Evolutionary conservation across 2,113 vertebrate genomes (phyloP), one percentile per base, ranked within the genome.

Genomic region (Nicator chloris): DNA sequence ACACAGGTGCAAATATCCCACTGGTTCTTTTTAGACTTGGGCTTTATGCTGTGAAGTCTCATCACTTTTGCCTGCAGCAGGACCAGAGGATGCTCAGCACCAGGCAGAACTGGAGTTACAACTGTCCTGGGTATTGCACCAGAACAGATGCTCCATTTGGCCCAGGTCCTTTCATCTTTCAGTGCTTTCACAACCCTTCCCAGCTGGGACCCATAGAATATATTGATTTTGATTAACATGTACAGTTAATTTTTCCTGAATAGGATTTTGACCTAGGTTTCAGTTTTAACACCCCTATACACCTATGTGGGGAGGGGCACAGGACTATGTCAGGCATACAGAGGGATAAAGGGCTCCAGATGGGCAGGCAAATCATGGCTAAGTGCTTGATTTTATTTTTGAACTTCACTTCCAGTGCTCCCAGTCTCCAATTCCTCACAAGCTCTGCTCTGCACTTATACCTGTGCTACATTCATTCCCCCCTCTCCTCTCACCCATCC

Each of bases 401-500:
- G 9, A 90, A 63, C 21, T 63, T 61, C 61, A 85, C 11, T 71
- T 42, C 15, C 13, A 23, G n/a, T 22, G 31, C 28, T 88, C n/a
- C 14, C 63, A 79, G 15, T 19, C 4, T 26, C 8, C 0, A 0
- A 14, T 33, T 86, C 44, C 39, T 86, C 56, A 27, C 21, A 50
- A 63, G 42, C 23, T 45, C 39, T 76, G 10, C 19, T 86, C 63
- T 90, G 40, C 45, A 30, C 78, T 81, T 50, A 17, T 4, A 30
- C 5, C 7, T 18, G 1, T 24, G 8, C 51, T 59, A 27, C 18
- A 66, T 20, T 10, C 51, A n/a, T 66, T 20, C 14, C 17, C 13
- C 28, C 4, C 17, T 15, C 7, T 82, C 50, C 42, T 72, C 54
- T 80, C 50, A 50, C 13, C 44, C 31, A 54, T 37, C n/a, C n/a